Evolutionary conservation across 2,113 vertebrate genomes (phyloP), one percentile per base, ranked within the genome.

Genomic region (Pelmatolapia mariae): DNA sequence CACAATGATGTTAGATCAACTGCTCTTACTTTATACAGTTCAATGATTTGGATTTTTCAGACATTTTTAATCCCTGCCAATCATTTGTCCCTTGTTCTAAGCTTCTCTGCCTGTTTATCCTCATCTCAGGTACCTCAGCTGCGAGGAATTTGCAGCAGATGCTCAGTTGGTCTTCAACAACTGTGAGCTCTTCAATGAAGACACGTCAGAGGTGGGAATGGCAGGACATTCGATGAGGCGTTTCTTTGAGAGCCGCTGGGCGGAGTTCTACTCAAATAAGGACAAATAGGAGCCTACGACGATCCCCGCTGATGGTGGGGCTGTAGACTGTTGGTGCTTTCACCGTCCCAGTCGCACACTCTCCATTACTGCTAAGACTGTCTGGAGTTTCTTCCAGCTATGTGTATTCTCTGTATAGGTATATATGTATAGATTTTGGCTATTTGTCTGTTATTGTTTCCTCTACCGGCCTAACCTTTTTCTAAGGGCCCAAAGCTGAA

Each of bases 211-310:
- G 88, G 98, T 99, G 94, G 98, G 98, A 86, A 94, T 94, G 86
- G 98, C 98, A 0, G 98, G 98, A 24, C 97, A 97, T 89, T 90
- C 96, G 91, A 98, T 98, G 98, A 97, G 97, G 63, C 95, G 94
- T 24, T 99, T 99, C 95, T 99, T 98, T 83, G 97, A 98, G 96
- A 98, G 96, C 96, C 98, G 98, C 86, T 99, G 98, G 98, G 97
- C 97, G 57, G 98, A 99, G 94, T 98, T 99, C 95, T 98, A 97
- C 96, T 97, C 98, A 93, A 96, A 97, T 93, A 98, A 95, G 86
- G 97, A 96, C 93, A 96, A 97, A 94, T 96, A 95, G 91, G 80
- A 87, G 54, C 85, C 43, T 73, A 2, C 24, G 4, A 7, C 33
- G 38, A 83, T 53, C 45, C 81, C 38, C 86, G 5, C 80, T 87